Base-by-base conservation (phyloP, 1,140 invertebrate genomes). In the Saccostrea echinata region DNA sequence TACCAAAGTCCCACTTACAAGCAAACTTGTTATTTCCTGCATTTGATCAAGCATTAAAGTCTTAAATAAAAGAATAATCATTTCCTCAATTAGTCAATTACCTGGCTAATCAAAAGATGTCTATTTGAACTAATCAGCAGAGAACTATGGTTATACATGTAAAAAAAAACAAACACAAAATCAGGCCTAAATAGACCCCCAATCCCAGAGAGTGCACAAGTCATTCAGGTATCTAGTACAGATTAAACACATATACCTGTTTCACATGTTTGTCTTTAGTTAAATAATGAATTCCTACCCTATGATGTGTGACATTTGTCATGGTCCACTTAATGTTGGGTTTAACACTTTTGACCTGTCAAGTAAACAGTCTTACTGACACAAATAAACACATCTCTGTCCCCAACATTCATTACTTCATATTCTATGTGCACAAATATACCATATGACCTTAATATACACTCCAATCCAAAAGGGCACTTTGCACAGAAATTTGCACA, bases 81-180 rank as follows among this genome's bases (percentile, higher is more conserved):
- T 30, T 30, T 76, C 68, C 30, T 76, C 68, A 27, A 76, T 76
- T 76, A 76, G 13, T 76, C 68, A 27, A 76, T 76, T 76, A 76
- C 68, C 68, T 76, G 27, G 24, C 24, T 30, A 27, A 27, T 30
- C 27, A 76, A 76, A 76, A 76, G 68, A 33, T 33, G 68, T 76
- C 68, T 76, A 27, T 27, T 27, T 33, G 27, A 76, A 33, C 68
- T 12, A 11, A 6, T 3, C 12, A 11, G 30, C 68, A 16, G 43
- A 61, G 55, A 61, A 61, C 55, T 61, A 9, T 43, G 43, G 43
- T 43, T 43, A 43, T 43, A 43, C 43, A 43, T 43, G 43, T 43
- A 43, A 43, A 43, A 43, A 43, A 43, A n/a, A n/a, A n/a, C n/a
- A n/a, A 21, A 8, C 55, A 61, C 55, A 61, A 21, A 57, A 61